phyloP scores from a whole-genome alignment of 1,140 invertebrate species.

The Drosophila ficusphila region DNA sequence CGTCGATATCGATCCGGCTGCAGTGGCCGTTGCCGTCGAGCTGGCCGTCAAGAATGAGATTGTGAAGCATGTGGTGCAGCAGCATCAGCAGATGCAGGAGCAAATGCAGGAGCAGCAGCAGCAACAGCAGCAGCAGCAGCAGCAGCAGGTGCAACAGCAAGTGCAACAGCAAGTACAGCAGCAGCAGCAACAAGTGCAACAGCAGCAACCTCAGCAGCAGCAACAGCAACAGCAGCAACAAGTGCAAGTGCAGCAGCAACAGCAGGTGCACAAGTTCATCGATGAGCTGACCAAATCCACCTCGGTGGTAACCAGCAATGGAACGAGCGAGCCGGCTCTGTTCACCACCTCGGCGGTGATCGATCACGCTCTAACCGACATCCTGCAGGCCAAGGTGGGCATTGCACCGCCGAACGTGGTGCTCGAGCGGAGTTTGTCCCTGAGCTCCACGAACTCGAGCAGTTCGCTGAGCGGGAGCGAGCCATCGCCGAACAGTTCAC shows the following conservation, averaged over 20 bases:
- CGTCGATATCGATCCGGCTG: slow-evolving; percentile 58
- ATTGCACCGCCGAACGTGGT: slow-evolving; percentile 42
- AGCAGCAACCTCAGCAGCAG: slow-evolving; percentile 37
- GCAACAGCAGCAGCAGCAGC: slow-evolving; percentile 59
- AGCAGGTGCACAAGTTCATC: slow-evolving; percentile 75
- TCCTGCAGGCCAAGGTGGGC: slow-evolving; percentile 63
- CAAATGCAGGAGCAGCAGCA: slow-evolving; percentile 83
- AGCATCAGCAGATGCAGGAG: slow-evolving; percentile 60
- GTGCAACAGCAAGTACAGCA: slow-evolving; percentile 28
- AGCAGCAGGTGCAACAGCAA: slow-evolving; percentile 21
- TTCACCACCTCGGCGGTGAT: slow-evolving; percentile 61
- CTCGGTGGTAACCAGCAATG: slow-evolving; percentile 64
- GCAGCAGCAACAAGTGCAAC: slow-evolving; percentile 56
- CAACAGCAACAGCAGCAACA: slow-evolving; percentile 27
- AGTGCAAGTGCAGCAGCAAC: slow-evolving; percentile 70
- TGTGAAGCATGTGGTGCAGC: slow-evolving; percentile 76
- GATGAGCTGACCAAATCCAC: slow-evolving; percentile 77
- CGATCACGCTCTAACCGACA: slow-evolving; percentile 72
- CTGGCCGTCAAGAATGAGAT: slow-evolving; percentile 86
- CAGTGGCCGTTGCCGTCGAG: slow-evolving; percentile 84
- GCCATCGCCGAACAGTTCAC: slow-evolving; percentile 72
- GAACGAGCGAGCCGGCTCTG: slow-evolving; percentile 51
- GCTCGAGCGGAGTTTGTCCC: slow-evolving; percentile 62
- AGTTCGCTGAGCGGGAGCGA: slow-evolving; percentile 51
- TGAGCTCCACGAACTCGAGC: slow-evolving; percentile 62